Conservation (phyloP, 2,888 invertebrate genomes). For the Tiliacea aurago region DNA sequence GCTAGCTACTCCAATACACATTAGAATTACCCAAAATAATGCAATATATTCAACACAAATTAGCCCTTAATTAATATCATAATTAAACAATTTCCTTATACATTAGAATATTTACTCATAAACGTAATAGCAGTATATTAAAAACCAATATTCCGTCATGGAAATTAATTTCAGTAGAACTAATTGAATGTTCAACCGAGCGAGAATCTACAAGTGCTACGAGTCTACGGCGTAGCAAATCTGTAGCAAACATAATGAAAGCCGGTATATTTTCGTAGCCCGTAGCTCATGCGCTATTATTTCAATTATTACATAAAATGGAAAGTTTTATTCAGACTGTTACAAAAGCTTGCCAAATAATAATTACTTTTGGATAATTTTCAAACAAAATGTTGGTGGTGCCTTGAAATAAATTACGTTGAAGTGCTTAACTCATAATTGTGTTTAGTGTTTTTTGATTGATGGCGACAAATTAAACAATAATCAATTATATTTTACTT, state of each 20-base stretch:
- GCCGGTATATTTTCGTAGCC: constrained; percentile 43
- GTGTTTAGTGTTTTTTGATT: constrained; percentile 19
- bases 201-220: constrained; percentile 67
- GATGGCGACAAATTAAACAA: constrained; percentile 30
- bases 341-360: constrained; percentile 27
- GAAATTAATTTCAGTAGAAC: constrained; percentile 60
- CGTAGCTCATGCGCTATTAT: constrained; percentile 29
- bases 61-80: constrained; percentile 5
- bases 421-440: constrained; percentile 49
- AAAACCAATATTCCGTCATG: constrained; percentile 57
- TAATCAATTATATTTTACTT: constrained; percentile 11
- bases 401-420: constrained; percentile 11
- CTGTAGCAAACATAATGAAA: constrained; percentile 53
- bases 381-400: neutral
- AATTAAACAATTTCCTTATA: constrained; percentile 16
- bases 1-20: neutral
- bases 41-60: neutral
- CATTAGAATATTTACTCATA: constrained; percentile 15
- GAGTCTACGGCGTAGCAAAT: constrained; percentile 70
- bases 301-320: constrained; percentile 27
- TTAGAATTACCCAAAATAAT: neutral
- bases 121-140: constrained; percentile 50
- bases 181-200: constrained; percentile 63
- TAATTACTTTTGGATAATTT: constrained; percentile 15
- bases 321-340: constrained; percentile 43